A percentile compares a stretch with the other conserved stretches of the same genome.
phyloP scores from a whole-genome alignment of 2,113 vertebrate species.

The Ailurus styani region DNA sequence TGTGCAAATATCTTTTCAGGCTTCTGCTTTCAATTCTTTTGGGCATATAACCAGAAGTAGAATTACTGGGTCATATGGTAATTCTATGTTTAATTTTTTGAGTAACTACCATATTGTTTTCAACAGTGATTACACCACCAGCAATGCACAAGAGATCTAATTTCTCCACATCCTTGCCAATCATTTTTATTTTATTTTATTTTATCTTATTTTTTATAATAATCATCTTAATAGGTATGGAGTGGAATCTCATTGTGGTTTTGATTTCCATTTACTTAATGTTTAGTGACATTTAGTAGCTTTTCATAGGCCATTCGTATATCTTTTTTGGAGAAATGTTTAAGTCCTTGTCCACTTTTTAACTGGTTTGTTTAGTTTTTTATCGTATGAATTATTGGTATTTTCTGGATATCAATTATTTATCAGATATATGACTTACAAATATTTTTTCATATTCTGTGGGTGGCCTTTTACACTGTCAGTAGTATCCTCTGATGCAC shows the following conservation, averaged over 20 bases:
- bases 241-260: not conserved
- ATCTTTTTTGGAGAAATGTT: not conserved
- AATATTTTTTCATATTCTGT: constrained; percentile 26
- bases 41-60: not conserved
- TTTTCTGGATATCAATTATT: not conserved
- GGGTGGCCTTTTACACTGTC: constrained; percentile 38
- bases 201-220: not conserved
- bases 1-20: not conserved
- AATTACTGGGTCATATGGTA: not conserved
- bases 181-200: not conserved
- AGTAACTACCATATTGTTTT: not conserved
- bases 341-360: not conserved
- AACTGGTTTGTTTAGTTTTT: not conserved
- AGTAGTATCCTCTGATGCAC: not conserved
- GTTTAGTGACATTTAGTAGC: not conserved
- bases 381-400: not conserved
- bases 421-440: not conserved
- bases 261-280: not conserved
- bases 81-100: not conserved
- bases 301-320: not conserved
- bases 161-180: not conserved
- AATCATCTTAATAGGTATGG: not conserved
- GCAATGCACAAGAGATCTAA: not conserved
- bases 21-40: not conserved
- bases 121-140: not conserved